phyloP scores from a whole-genome alignment of 23 tunicate genomes.

The Ascidia mentula region DNA sequence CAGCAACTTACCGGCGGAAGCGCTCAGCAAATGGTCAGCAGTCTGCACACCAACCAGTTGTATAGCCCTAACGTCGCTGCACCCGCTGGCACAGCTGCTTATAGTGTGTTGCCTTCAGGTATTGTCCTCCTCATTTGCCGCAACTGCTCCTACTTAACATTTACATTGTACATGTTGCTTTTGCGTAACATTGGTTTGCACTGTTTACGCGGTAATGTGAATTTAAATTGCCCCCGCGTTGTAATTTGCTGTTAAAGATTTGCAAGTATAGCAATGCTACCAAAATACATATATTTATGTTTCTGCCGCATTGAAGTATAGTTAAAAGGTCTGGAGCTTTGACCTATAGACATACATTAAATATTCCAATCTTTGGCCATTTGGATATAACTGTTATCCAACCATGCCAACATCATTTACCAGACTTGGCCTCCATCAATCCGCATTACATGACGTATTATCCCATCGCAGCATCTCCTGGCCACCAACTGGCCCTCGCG shows the following conservation, averaged over 20 bases:
- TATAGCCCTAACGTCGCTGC: constrained; percentile 47
- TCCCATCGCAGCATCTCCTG: constrained; percentile 34
- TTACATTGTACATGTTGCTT: no score
- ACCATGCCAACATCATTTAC: background rate
- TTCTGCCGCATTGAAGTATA: no score
- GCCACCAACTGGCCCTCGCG: constrained; percentile 35
- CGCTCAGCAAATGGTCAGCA: constrained; percentile 48
- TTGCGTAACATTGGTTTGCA: background rate
- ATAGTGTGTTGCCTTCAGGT: constrained; percentile 90
- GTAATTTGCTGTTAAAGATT: no score
- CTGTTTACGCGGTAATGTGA: no score
- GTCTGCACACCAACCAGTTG: constrained; percentile 31
- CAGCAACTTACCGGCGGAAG: constrained; percentile 60
- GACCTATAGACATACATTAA: no score
- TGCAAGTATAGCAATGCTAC: no score
- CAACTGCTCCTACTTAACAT: background rate
- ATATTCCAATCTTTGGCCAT: no score
- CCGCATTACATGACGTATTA: constrained; percentile 46
- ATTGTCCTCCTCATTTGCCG: background rate
- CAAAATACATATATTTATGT: no score
- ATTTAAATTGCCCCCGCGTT: no score
- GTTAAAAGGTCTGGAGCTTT: no score
- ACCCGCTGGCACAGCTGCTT: constrained; percentile 58
- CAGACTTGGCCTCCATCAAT: constrained; percentile 43
- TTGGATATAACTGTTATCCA: background rate